These are phyloP conservation scores for Ichneumoninae sp. DNA, from an alignment of 2,888 invertebrate genomes.

Conservation along the genomic window DNA sequence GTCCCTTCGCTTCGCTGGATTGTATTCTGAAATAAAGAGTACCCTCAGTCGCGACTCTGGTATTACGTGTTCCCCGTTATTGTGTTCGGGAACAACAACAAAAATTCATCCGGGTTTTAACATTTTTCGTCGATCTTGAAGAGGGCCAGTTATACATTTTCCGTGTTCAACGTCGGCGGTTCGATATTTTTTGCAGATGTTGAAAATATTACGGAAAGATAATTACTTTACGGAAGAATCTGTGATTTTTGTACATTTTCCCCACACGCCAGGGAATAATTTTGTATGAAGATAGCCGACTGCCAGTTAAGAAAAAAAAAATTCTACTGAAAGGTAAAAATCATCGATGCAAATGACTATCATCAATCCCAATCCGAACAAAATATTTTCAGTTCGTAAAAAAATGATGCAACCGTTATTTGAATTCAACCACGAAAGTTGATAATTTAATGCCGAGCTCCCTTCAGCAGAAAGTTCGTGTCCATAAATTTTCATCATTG, in stretches of 20 bases:
- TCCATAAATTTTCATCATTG: slow-evolving; percentile 54
- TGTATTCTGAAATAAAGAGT: slow-evolving; percentile 35
- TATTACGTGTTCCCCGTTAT: slow-evolving; percentile 36
- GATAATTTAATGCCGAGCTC: slow-evolving; percentile 20
- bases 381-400: neutral
- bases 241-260: too few species aligned
- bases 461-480: slow-evolving; percentile 24
- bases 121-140: slow-evolving; percentile 21
- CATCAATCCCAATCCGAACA: neutral
- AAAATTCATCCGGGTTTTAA: slow-evolving; percentile 29
- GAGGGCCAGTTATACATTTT: neutral
- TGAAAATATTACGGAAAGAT: slow-evolving; percentile 8
- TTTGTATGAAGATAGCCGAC: too few species aligned
- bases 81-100: slow-evolving; percentile 19
- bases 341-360: slow-evolving; percentile 12
- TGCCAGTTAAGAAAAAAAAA: too few species aligned
- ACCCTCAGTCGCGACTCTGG: slow-evolving; percentile 32
- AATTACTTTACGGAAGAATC: neutral
- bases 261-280: too few species aligned
- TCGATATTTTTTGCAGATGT: slow-evolving; percentile 23
- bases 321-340: neutral
- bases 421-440: neutral
- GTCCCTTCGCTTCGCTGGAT: slow-evolving; percentile 28
- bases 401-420: neutral
- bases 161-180: neutral